phyloP scores from a whole-genome alignment of 2,113 vertebrate species.

The Bufo gargarizans region DNA sequence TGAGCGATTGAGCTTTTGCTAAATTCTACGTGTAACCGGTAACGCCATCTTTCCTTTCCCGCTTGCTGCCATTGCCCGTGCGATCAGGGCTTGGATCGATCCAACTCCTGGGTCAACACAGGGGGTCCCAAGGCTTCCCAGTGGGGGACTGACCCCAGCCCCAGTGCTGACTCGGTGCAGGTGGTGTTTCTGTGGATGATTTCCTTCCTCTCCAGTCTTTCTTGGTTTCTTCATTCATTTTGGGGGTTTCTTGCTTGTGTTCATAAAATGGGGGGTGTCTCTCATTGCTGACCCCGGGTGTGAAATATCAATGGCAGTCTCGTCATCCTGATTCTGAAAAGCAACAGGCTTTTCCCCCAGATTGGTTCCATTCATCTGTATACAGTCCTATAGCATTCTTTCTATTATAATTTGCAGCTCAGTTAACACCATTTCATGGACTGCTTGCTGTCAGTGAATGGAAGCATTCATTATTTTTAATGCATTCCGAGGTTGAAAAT shows the following conservation, averaged over 20 bases:
- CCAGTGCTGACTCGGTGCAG: constrained; percentile 95
- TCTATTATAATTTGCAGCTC: no score
- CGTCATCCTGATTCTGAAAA: not conserved
- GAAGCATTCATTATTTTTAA: not conserved
- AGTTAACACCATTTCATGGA: no score
- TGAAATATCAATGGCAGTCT: not conserved
- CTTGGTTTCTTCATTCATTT: not conserved
- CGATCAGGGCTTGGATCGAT: constrained; percentile 98
- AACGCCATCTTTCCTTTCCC: constrained; percentile 86
- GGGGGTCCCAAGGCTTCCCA: constrained; percentile 96
- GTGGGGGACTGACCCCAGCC: constrained; percentile 98
- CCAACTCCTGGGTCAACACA: constrained; percentile 99
- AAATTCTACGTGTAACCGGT: constrained; percentile 71
- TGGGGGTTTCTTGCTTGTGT: not conserved
- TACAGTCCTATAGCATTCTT: not conserved
- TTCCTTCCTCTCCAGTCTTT: not conserved
- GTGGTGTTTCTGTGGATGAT: constrained; percentile 80
- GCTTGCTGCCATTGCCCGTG: constrained; percentile 78
- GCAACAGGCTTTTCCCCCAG: not conserved
- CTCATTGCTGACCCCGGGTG: not conserved
- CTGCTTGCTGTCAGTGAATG: not conserved
- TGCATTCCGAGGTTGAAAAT: no score
- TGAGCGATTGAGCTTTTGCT: constrained; percentile 66
- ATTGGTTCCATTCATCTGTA: not conserved
- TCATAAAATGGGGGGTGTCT: not conserved